Evolutionary conservation across 1,140 invertebrate species (phyloP).

Genomic region (Globodera ellingtonae): DNA sequence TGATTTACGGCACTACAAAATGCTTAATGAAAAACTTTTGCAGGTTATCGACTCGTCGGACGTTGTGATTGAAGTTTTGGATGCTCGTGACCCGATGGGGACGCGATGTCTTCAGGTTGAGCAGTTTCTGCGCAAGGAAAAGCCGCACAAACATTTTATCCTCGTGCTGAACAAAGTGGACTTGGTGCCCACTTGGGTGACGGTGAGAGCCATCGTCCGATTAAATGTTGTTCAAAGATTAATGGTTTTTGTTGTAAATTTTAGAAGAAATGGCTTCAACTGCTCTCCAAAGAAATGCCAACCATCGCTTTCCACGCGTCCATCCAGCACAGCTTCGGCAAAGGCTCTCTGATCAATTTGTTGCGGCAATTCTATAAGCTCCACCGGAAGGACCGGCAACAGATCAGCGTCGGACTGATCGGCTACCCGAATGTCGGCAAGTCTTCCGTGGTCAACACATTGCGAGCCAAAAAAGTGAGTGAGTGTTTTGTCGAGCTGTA

Average conservation of each 20-base stretch:
- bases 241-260: conserved; percentile 12
- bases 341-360: conserved; percentile 93
- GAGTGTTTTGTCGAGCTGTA: too few relatives aligned
- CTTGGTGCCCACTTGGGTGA: conserved; percentile 93
- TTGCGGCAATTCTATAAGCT: conserved; percentile 66
- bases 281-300: conserved; percentile 89
- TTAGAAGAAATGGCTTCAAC: conserved; percentile 81
- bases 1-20: neutral
- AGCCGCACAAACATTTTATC: conserved; percentile 89
- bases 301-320: conserved; percentile 98
- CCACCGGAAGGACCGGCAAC: conserved; percentile 73
- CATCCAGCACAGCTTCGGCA: conserved; percentile 95
- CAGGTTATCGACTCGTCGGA: conserved; percentile 95
- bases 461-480: conserved; percentile 84
- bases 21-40: conserved; percentile 30
- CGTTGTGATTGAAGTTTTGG: conserved; percentile 81
- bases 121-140: conserved; percentile 84
- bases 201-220: conserved; percentile 67
- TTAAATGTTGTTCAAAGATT: neutral
- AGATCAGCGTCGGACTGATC: conserved; percentile 98
- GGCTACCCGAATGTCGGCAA: conserved; percentile 99
- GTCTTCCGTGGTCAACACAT: conserved; percentile 94
- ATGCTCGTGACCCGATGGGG: conserved; percentile 59
- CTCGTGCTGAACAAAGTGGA: conserved; percentile 92
- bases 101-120: conserved; percentile 80